Base-by-base conservation (phyloP, 1,140 invertebrate species). In the Nebria ingens region DNA sequence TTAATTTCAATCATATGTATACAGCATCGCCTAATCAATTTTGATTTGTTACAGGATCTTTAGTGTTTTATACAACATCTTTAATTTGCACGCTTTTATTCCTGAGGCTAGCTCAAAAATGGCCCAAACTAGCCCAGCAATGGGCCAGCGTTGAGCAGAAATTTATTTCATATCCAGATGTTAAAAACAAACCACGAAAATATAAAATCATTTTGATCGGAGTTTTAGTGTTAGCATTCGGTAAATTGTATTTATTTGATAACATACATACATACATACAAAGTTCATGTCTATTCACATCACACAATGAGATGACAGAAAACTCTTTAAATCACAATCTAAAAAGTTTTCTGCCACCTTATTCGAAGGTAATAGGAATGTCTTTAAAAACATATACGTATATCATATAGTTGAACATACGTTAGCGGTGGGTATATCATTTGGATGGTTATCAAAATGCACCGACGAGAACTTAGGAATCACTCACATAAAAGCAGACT, bases 351-450 rank as follows among this genome's bases (percentile, higher is more conserved):
- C n/a, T n/a, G n/a, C n/a, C n/a, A n/a, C n/a, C n/a, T n/a, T n/a
- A n/a, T n/a, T n/a, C n/a, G n/a, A n/a, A n/a, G n/a, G n/a, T n/a
- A n/a, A n/a, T n/a, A n/a, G n/a, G n/a, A n/a, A n/a, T n/a, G n/a
- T n/a, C n/a, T n/a, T n/a, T n/a, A n/a, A 29, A 29, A 45, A 45
- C 15, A 45, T 45, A 45, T 34, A 34, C 25, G n/a, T 34, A 34
- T 34, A 34, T 34, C 6, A 12, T 45, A 4, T 45, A 45, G 40
- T 45, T 9, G 40, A 45, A 45, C 40, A 45, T 17, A 45, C 40
- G 4, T 17, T 45, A 11, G 40, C 40, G 9, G 40, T 45, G 3
- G 40, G 6, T 17, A 45, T 45, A 12, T 45, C 40, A 17, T 45
- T 45, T 17, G 40, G 40, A 12, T 45, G 40, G 40, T 4, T 45